Conservation (phyloP, 2,888 invertebrate genomes). For the Phlogophora meticulosa region DNA sequence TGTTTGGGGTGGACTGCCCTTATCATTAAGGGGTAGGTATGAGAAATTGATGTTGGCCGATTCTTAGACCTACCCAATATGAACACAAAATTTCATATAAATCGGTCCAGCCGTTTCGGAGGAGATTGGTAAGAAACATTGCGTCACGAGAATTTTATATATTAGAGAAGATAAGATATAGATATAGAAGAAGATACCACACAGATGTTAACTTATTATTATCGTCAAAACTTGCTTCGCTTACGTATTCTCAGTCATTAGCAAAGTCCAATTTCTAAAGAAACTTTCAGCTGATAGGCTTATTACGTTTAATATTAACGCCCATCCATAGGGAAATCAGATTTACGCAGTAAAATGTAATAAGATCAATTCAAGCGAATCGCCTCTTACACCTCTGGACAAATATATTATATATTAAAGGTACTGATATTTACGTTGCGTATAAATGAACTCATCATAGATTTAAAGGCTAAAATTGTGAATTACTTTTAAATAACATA, state of each 20-base stretch:
- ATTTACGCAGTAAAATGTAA: constrained; percentile 11
- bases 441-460: background rate
- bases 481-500: too few species aligned
- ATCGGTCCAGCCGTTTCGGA: too few species aligned
- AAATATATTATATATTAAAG: background rate
- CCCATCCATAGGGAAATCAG: constrained; percentile 31
- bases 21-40: too few species aligned
- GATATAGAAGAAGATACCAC: too few species aligned
- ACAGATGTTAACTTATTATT: background rate
- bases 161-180: too few species aligned
- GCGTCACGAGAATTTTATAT: too few species aligned
- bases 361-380: constrained; percentile 17
- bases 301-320: background rate
- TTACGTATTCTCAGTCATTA: background rate
- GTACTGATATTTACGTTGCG: background rate
- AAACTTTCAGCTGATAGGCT: background rate
- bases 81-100: too few species aligned
- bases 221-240: background rate
- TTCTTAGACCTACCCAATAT: too few species aligned
- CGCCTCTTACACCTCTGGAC: background rate
- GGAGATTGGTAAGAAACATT: too few species aligned
- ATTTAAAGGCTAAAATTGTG: too few species aligned
- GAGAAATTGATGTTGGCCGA: too few species aligned
- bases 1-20: too few species aligned
- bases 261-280: background rate